Percentiles rank a stretch among this genome's conserved stretches.
phyloP scores from a whole-genome alignment of 2,888 invertebrate species.

The Platycheirus rosarum region DNA sequence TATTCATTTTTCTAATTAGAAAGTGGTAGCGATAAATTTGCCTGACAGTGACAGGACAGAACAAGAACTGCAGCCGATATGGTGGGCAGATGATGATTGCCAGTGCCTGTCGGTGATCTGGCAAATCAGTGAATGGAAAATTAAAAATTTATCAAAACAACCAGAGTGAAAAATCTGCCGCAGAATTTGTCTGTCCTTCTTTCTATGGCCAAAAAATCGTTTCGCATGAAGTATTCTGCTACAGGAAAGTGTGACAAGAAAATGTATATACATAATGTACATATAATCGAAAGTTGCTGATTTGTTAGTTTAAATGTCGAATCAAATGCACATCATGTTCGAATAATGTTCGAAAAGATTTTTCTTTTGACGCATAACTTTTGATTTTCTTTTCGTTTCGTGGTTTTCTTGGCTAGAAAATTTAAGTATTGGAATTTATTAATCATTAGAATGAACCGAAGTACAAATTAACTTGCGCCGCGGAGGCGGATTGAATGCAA shows the following conservation, averaged over 20 bases:
- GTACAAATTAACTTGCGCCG: slow-evolving; percentile 12
- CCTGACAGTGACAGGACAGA: slow-evolving; percentile 7
- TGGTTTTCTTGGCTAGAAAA: slow-evolving; percentile 27
- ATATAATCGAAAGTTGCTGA: slow-evolving; percentile 31
- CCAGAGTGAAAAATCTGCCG: slow-evolving; percentile 43
- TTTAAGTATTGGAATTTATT: slow-evolving; percentile 14
- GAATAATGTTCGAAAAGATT: slow-evolving; percentile 29
- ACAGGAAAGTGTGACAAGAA: not conserved
- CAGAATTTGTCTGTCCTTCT: slow-evolving; percentile 26
- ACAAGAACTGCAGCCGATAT: slow-evolving; percentile 5
- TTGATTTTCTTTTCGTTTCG: not conserved
- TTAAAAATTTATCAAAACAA: slow-evolving; percentile 62
- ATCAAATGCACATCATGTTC: slow-evolving; percentile 42
- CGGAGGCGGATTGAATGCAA: not conserved
- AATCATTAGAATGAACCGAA: slow-evolving; percentile 12
- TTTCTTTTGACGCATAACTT: slow-evolving; percentile 30
- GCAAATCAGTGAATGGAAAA: slow-evolving; percentile 54
- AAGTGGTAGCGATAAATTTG: slow-evolving; percentile 29
- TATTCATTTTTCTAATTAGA: slow-evolving; percentile 42
- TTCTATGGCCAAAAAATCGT: slow-evolving; percentile 35
- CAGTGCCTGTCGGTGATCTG: slow-evolving; percentile 55
- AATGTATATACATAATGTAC: too few species aligned
- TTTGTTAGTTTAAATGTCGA: slow-evolving; percentile 27
- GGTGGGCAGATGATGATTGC: slow-evolving; percentile 45
- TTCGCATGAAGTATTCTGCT: slow-evolving; percentile 28